Conservation (phyloP, 2,113 vertebrate genomes). For the Myotis davidii region DNA sequence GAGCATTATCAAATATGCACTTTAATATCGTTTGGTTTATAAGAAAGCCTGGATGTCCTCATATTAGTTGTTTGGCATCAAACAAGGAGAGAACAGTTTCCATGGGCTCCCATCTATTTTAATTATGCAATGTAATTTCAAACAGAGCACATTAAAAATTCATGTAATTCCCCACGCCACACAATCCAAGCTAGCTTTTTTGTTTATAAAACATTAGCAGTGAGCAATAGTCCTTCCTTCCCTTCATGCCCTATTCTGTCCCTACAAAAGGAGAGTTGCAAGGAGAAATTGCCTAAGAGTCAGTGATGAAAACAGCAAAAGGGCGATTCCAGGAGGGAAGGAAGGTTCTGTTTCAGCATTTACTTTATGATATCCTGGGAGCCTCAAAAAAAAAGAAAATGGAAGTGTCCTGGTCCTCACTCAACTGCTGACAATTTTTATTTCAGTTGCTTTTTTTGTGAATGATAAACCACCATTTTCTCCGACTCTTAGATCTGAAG, state of each 20-base stretch:
- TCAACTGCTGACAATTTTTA: neutral
- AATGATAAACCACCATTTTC: neutral
- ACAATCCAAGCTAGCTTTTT: neutral
- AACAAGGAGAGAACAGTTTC: neutral
- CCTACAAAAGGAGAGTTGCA: neutral
- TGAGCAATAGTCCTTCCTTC: neutral
- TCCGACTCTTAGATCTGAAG: neutral
- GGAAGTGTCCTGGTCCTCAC: neutral
- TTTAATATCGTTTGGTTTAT: neutral
- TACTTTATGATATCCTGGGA: neutral
- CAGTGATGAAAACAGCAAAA: neutral
- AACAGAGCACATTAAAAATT: conserved; percentile 37
- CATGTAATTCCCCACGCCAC: neutral
- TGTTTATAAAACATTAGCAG: neutral
- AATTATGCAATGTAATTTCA: neutral
- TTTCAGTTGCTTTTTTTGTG: neutral
- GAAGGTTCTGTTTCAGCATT: neutral
- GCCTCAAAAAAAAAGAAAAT: neutral
- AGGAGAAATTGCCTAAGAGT: neutral
- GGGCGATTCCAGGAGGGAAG: neutral
- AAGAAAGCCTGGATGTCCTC: neutral
- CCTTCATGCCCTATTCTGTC: neutral
- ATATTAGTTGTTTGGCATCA: neutral
- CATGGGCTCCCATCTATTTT: neutral
- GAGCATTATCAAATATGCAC: conserved; percentile 24